phyloP scores from a whole-genome alignment of 2,113 vertebrate genomes.

The Cyprinodon tularosa region DNA sequence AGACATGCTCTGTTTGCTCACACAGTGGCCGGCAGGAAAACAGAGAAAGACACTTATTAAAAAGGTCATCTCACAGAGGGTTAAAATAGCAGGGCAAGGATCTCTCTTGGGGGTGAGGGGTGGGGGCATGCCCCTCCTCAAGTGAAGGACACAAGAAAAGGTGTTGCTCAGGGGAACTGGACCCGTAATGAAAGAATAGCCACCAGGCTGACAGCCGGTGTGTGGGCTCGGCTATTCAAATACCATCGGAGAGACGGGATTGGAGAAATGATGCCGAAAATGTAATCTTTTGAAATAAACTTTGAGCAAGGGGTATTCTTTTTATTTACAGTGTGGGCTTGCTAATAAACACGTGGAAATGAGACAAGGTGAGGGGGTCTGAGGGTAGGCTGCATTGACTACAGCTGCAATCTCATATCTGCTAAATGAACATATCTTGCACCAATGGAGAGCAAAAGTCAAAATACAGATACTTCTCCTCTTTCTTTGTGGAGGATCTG shows the following conservation, averaged over 20 bases:
- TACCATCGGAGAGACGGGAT: slow-evolving; percentile 59
- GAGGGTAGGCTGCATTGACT: slow-evolving; percentile 43
- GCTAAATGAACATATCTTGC: slow-evolving; percentile 43
- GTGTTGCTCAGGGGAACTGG: slow-evolving; percentile 79
- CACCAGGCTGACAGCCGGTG: slow-evolving; percentile 65
- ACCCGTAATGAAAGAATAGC: slow-evolving; percentile 75
- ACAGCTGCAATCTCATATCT: slow-evolving; percentile 52
- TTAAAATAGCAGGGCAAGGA: slow-evolving; percentile 79
- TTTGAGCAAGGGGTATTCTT: slow-evolving; percentile 62
- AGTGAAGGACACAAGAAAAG: slow-evolving; percentile 82
- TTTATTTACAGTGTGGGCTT: slow-evolving; percentile 69
- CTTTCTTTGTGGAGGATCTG: slow-evolving; percentile 31
- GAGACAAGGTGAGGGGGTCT: slow-evolving; percentile 45
- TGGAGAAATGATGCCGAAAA: slow-evolving; percentile 54
- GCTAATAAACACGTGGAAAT: slow-evolving; percentile 68
- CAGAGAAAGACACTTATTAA: slow-evolving; percentile 85
- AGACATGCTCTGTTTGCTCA: slow-evolving; percentile 81
- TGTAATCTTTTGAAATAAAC: slow-evolving; percentile 69
- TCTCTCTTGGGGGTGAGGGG: slow-evolving; percentile 59
- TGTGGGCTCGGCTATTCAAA: slow-evolving; percentile 73
- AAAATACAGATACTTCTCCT: slow-evolving; percentile 44
- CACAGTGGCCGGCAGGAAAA: slow-evolving; percentile 79
- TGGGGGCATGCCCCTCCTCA: slow-evolving; percentile 65
- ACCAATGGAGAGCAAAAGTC: slow-evolving; percentile 68
- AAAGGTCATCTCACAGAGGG: slow-evolving; percentile 84